phyloP scores from a whole-genome alignment of 2,113 vertebrate genomes.

The Noctilio leporinus region DNA sequence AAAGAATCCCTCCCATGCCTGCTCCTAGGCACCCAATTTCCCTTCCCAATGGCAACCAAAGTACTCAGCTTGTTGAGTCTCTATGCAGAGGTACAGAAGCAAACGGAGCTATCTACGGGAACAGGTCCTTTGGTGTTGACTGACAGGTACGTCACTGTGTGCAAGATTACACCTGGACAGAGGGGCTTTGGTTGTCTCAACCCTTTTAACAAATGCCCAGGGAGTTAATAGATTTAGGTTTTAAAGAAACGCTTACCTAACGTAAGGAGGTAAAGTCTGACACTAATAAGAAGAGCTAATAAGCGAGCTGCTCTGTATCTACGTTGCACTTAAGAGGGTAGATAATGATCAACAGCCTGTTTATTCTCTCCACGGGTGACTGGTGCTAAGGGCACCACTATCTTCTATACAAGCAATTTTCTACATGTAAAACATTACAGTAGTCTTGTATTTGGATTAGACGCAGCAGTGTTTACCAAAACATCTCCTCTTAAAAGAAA shows the following conservation, averaged over 20 bases:
- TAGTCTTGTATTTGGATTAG: slow-evolving; percentile 21
- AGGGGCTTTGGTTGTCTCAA: neutral
- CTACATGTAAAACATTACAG: neutral
- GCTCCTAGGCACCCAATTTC: neutral
- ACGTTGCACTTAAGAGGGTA: neutral
- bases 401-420: neutral
- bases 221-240: neutral
- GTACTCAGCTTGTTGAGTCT: neutral
- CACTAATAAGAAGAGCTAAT: neutral
- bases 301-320: neutral
- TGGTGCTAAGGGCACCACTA: neutral
- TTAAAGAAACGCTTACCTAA: neutral
- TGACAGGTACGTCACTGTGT: neutral
- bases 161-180: neutral
- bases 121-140: neutral
- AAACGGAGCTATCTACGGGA: neutral
- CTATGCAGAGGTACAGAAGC: neutral
- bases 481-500: slow-evolving; percentile 17
- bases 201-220: neutral
- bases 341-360: neutral
- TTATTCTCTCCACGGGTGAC: neutral
- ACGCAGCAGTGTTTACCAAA: slow-evolving; percentile 8
- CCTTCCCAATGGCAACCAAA: neutral
- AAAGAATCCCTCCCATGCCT: neutral
- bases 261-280: neutral